Conservation (phyloP, 2,113 vertebrate genomes). For the Xenus cinereus region DNA sequence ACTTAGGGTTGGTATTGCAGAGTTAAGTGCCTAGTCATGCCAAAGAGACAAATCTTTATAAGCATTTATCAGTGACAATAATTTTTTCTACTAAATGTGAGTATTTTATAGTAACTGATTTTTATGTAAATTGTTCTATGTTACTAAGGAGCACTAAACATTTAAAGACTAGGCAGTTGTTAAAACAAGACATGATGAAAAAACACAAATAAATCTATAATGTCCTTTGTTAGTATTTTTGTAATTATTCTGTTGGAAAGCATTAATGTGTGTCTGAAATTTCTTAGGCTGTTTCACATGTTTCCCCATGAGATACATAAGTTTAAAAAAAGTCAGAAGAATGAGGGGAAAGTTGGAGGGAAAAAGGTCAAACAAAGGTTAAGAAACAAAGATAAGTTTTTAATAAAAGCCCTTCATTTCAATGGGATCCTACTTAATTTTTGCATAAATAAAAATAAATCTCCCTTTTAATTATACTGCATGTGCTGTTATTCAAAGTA, state of each 20-base stretch:
- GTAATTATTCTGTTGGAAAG: neutral
- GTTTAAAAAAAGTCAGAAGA: neutral
- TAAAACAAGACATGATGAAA: neutral
- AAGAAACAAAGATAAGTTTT: neutral
- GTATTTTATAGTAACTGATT: neutral
- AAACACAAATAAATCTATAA: neutral
- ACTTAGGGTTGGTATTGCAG: neutral
- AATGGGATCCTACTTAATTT: neutral
- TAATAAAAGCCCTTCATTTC: neutral
- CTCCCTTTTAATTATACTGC: neutral
- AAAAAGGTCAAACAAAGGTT: neutral
- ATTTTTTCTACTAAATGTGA: neutral
- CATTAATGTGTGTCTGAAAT: neutral
- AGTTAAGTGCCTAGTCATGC: neutral
- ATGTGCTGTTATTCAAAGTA: neutral
- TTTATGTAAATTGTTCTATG: neutral
- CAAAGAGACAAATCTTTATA: neutral
- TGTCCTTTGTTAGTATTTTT: neutral
- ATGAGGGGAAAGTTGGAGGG: neutral
- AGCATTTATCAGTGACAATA: neutral
- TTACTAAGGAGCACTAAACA: neutral
- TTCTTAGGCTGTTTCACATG: neutral
- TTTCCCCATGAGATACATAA: neutral
- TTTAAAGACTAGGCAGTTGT: neutral
- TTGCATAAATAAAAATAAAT: neutral